phyloP scores from a whole-genome alignment of 2,797 vertebrate genomes.

The Tenualosa thibaudeaui region DNA sequence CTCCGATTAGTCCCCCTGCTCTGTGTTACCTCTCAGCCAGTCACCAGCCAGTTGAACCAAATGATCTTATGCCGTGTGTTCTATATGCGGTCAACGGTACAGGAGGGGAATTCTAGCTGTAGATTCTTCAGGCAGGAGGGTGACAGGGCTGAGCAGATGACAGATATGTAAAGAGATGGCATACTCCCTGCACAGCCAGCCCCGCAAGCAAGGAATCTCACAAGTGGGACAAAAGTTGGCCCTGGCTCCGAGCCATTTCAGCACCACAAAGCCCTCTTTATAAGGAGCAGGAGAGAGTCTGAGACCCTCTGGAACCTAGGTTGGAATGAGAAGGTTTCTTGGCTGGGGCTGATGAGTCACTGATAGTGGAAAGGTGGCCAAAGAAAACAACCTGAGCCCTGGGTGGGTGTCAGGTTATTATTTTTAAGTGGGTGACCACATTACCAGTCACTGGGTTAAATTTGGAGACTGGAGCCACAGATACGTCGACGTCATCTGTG shows the following conservation, averaged over 20 bases:
- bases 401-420: not conserved
- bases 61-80: not conserved
- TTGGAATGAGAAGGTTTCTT: constrained; percentile 1
- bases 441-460: not conserved
- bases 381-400: constrained; percentile 17
- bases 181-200: not conserved
- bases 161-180: constrained; percentile 3
- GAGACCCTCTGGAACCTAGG: not conserved
- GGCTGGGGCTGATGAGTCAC: not conserved
- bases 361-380: not conserved
- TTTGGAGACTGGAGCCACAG: not conserved
- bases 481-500: not conserved
- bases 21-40: not conserved
- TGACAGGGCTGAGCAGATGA: not conserved
- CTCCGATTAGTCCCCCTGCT: not conserved
- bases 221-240: constrained; percentile 5
- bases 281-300: not conserved
- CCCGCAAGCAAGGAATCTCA: constrained; percentile 6
- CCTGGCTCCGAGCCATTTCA: not conserved
- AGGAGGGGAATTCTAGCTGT: not conserved
- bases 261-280: not conserved
- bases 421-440: not conserved
- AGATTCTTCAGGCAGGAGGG: not conserved
- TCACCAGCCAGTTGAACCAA: constrained; percentile 2
- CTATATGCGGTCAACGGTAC: not conserved